phyloP scores from a whole-genome alignment of 2,113 vertebrate genomes.

The Ibidorhyncha struthersii region DNA sequence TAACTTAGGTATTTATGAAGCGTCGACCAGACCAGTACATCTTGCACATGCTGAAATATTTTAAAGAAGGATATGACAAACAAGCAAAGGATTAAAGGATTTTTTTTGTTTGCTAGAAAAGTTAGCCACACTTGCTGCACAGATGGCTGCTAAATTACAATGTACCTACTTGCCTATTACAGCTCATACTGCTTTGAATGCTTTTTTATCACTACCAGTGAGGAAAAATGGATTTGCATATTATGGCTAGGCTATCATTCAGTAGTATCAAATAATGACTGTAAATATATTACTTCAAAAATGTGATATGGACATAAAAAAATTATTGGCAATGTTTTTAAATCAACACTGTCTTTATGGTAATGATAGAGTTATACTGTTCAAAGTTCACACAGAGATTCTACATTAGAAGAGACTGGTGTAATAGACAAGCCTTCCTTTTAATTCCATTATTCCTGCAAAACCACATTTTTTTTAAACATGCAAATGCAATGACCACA shows the following conservation, averaged over 20 bases:
- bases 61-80: background rate
- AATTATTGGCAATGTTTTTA: background rate
- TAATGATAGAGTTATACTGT: background rate
- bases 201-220: background rate
- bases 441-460: background rate
- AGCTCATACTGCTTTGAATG: background rate
- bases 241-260: background rate
- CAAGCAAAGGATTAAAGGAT: background rate
- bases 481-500: background rate
- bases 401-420: background rate
- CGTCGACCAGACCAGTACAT: background rate
- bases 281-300: background rate
- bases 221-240: background rate
- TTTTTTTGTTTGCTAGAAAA: background rate
- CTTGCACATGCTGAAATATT: background rate
- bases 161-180: background rate
- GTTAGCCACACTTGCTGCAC: background rate
- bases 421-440: background rate
- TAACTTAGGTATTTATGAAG: background rate
- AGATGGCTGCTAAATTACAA: background rate
- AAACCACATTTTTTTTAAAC: background rate
- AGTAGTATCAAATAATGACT: background rate
- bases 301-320: background rate
- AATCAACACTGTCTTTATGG: background rate
- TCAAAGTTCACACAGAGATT: background rate